phyloP scores from a whole-genome alignment of 2,797 vertebrate genomes.

The Sphenodon punctatus region DNA sequence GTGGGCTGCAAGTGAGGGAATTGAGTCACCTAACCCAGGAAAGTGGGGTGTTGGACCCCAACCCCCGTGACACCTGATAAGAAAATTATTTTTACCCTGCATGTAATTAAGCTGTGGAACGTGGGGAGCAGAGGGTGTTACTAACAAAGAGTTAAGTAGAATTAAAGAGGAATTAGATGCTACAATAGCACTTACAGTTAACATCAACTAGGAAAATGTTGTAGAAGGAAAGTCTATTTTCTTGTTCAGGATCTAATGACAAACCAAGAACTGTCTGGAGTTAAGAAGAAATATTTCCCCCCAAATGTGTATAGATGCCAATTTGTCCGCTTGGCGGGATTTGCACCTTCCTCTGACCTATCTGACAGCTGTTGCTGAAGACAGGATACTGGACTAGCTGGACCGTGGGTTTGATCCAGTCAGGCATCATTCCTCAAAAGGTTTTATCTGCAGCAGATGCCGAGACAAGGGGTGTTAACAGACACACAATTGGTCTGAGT shows the following conservation, averaged over 20 bases:
- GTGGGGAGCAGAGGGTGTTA: not conserved
- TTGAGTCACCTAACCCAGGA: no score
- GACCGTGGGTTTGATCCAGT: no score
- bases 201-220: not conserved
- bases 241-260: not conserved
- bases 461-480: no score
- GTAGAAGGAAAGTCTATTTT: not conserved
- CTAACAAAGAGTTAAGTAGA: not conserved
- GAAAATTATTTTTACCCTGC: not conserved
- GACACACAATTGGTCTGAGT: no score
- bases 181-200: not conserved
- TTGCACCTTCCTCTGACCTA: not conserved
- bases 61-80: no score
- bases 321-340: not conserved
- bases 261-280: not conserved
- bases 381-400: not conserved
- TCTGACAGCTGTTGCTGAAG: not conserved
- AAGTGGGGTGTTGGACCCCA: no score
- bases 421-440: no score
- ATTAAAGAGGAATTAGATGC: not conserved
- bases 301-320: not conserved
- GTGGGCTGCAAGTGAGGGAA: no score
- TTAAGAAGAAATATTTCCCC: rapidly evolving
- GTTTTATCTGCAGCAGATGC: no score
- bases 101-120: not conserved